Conservation (phyloP, 2,888 invertebrate species). For the Cremastinae sp. region DNA sequence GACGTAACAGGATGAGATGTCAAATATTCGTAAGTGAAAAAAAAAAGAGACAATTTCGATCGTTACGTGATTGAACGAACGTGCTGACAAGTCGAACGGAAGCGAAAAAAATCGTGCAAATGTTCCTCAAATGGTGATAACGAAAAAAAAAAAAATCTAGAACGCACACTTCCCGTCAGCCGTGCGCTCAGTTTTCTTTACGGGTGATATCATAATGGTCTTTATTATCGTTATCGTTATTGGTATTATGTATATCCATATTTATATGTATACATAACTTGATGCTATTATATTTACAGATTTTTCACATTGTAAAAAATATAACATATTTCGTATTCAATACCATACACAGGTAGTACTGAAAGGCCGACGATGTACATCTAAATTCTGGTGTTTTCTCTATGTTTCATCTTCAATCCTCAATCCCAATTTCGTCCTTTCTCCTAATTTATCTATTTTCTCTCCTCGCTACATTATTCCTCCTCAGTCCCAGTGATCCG, state of each 20-base stretch:
- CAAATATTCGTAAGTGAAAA: no score
- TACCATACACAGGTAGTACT: conserved; percentile 80
- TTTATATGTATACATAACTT: conserved; percentile 74
- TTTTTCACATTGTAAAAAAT: conserved; percentile 80
- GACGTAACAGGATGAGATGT: no score
- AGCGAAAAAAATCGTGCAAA: no score
- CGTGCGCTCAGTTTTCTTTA: conserved; percentile 68
- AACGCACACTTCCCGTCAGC: conserved; percentile 74
- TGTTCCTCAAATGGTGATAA: no score
- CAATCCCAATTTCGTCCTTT: no score
- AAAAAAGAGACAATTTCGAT: no score
- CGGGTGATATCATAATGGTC: conserved; percentile 68
- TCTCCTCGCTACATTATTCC: conserved; percentile 10
- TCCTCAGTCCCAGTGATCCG: conserved; percentile 51
- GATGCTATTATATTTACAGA: conserved; percentile 79
- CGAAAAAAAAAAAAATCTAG: conserved; percentile 39
- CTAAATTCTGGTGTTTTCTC: conserved; percentile 76
- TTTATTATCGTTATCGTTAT: conserved; percentile 63
- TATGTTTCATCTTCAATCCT: conserved; percentile 37
- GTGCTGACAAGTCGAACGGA: no score
- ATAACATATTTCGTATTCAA: conserved; percentile 80
- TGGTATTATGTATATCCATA: conserved; percentile 63
- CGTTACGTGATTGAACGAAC: neutral
- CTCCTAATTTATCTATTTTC: conserved; percentile 36
- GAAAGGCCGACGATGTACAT: conserved; percentile 79